Evolutionary conservation across 2,113 vertebrate genomes (phyloP), one percentile per base, ranked within the genome.

Genomic region (Rhynchopsitta pachyrhyncha): DNA sequence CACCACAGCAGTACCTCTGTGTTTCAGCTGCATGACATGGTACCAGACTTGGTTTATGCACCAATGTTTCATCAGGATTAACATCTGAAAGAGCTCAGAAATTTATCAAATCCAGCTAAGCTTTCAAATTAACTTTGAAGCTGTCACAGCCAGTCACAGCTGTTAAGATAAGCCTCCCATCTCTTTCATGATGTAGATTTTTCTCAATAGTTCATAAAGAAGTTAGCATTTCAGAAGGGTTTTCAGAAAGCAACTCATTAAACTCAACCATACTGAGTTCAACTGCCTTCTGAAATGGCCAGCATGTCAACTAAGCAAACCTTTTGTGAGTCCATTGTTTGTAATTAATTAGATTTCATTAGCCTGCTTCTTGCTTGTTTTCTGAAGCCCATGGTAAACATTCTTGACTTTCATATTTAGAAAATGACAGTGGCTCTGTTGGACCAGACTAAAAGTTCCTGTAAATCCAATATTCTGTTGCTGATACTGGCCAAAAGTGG

Each of bases 41-140:
- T 59, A 35, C 25, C 44, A 80, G 37, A 13, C 20, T 68, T 71
- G 29, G 33, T 92, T 93, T 76, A 33, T 2, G 3, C 14, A 50
- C 55, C 42, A n/a, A 0, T 52, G 8, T 84, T 82, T 88, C 46
- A 55, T 44, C 69, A 84, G 35, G 46, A 86, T 93, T 91, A 88
- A 78, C 44, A 87, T 52, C 57, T 53, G 57, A 19, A 73, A 41
- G 81, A 95, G 37, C 23, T 52, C 62, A 28, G 70, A 86, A 66
- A 91, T 71, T 75, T 85, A 59, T 79, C 39, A 73, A 89, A 76
- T 52, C 62, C 62, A 52, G 33, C 73, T 87, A 92, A 94, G 15
- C 44, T 85, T 89, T 82, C 39, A 87, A 90, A 80, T 85, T 85
- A 73, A 82, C n/a, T 91, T 91, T 85, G 41, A 90, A 29, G 37